phyloP scores from a whole-genome alignment of 2,797 vertebrate genomes.

The Tinamus major region DNA sequence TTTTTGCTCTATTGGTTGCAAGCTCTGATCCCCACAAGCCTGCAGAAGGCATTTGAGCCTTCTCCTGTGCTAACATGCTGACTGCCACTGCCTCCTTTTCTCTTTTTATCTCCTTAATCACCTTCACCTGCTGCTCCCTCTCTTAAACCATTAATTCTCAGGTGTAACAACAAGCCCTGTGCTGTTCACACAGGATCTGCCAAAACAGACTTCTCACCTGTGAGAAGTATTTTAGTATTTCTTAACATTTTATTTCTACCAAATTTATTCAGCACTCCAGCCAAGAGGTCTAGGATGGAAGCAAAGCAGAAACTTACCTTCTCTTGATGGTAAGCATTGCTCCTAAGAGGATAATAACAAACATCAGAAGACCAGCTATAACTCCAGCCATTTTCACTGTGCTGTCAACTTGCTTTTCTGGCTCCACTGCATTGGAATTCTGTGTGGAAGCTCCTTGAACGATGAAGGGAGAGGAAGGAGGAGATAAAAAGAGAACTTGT shows the following conservation, averaged over 20 bases:
- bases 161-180: background rate
- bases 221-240: too few relatives aligned
- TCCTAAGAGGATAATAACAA: conserved; percentile 95
- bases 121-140: background rate
- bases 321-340: conserved; percentile 97
- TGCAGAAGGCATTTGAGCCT: background rate
- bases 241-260: background rate
- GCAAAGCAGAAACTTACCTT: conserved; percentile 84
- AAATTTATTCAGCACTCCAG: background rate
- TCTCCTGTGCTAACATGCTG: background rate
- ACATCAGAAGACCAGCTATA: conserved; percentile 97
- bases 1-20: background rate
- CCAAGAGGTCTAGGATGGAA: background rate
- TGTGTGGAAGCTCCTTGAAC: conserved; percentile 93
- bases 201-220: background rate
- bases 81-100: background rate
- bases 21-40: background rate
- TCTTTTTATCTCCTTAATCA: background rate
- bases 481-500: conserved; percentile 1
- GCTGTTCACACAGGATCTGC: background rate
- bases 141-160: background rate
- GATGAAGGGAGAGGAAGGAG: conserved; percentile 37
- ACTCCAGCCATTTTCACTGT: conserved; percentile 97
- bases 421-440: conserved; percentile 95
- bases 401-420: conserved; percentile 95